Conservation (phyloP, 2,797 vertebrate genomes). For the Pipistrellus pygmaeus region DNA sequence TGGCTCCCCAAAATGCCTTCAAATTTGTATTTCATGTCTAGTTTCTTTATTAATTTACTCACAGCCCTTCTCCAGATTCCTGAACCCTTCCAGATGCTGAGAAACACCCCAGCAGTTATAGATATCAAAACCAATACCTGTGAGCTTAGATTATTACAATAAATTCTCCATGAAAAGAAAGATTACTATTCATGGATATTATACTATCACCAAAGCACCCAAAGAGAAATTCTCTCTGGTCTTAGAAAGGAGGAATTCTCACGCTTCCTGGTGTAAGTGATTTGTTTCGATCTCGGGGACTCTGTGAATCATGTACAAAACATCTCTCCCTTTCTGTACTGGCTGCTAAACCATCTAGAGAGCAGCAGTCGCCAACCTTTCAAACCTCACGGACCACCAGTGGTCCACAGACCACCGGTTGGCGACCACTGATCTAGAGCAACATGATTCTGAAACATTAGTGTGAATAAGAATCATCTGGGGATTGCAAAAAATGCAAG, state of each 20-base stretch:
- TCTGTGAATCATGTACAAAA: not conserved
- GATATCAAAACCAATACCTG: not conserved
- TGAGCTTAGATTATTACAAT: not conserved
- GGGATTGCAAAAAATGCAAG: not conserved
- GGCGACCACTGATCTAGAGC: not conserved
- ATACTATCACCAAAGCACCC: not conserved
- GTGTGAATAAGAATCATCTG: not conserved
- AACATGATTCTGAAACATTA: not conserved
- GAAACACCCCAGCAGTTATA: not conserved
- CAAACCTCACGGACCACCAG: too few relatives aligned
- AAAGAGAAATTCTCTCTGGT: not conserved
- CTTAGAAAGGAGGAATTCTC: not conserved
- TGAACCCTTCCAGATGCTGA: too few relatives aligned
- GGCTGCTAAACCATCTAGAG: slow-evolving; percentile 6
- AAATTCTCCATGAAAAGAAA: not conserved
- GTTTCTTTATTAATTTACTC: too few relatives aligned
- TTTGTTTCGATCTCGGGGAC: not conserved
- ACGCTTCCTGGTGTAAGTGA: not conserved
- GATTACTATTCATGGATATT: not conserved
- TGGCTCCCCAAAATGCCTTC: too few relatives aligned
- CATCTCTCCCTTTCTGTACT: not conserved
- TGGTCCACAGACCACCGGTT: too few relatives aligned
- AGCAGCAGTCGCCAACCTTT: not conserved
- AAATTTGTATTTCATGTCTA: too few relatives aligned
- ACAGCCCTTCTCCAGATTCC: too few relatives aligned